Percentiles rank a stretch among this genome's conserved stretches.
These are phyloP conservation scores for Podotricha telesiphe DNA, from an alignment of 2,888 invertebrate species.

Conservation along the genomic window DNA sequence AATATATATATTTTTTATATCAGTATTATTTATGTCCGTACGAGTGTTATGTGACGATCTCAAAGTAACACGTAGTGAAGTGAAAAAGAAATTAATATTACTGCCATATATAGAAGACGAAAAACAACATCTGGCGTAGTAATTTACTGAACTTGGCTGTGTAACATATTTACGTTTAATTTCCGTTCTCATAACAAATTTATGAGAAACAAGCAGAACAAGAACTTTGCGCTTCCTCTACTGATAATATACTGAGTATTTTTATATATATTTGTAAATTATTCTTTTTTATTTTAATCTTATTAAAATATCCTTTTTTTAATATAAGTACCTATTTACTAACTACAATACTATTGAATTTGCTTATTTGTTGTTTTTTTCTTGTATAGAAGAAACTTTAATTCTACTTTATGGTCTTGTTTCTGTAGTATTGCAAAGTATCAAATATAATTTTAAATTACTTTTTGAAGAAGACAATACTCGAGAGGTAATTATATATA, in stretches of 20 bases:
- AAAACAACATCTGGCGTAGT: neutral
- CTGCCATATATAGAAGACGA: neutral
- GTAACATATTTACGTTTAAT: conserved; percentile 32
- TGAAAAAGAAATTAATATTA: neutral
- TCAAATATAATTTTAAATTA: neutral
- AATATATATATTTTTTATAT: too few relatives aligned
- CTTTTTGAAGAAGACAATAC: neutral
- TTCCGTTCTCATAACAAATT: conserved; percentile 33
- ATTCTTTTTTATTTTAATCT: too few relatives aligned
- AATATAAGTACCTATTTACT: too few relatives aligned
- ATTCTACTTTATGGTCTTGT: neutral
- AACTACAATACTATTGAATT: too few relatives aligned
- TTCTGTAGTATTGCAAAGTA: neutral
- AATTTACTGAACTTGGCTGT: conserved; percentile 19
- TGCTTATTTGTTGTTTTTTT: too few relatives aligned
- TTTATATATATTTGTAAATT: too few relatives aligned
- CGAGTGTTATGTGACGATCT: neutral
- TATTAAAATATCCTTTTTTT: too few relatives aligned
- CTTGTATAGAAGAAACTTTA: too few relatives aligned
- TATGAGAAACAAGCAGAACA: conserved; percentile 24
- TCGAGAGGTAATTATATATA: neutral
- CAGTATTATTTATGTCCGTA: neutral
- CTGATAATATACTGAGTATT: neutral
- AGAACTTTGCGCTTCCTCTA: conserved; percentile 22
- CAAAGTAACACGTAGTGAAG: neutral